Conservation (phyloP, 1,140 invertebrate genomes). For the Trypoxylus dichotomus region DNA sequence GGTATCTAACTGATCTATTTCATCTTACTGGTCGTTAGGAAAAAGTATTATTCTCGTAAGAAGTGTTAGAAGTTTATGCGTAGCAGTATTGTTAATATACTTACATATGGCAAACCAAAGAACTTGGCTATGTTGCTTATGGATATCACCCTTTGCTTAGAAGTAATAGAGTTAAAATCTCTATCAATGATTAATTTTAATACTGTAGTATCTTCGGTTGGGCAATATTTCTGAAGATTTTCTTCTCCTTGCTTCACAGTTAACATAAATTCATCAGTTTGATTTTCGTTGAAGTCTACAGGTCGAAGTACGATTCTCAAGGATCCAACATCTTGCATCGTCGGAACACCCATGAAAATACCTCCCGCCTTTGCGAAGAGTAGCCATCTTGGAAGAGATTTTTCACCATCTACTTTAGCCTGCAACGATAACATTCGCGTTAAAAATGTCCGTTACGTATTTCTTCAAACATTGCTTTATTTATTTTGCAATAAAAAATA, state of each 20-base stretch:
- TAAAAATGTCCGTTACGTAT: no score
- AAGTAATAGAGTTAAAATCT: conserved; percentile 55
- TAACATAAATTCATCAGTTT: conserved; percentile 35
- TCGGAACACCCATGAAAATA: conserved; percentile 49
- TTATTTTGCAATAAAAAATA: no score
- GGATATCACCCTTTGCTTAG: conserved; percentile 55
- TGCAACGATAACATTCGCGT: conserved; percentile 35
- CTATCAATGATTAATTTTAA: conserved; percentile 57
- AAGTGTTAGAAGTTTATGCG: no score
- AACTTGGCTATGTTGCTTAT: conserved; percentile 60
- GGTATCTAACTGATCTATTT: no score
- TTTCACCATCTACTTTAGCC: conserved; percentile 44
- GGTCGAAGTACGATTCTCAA: conserved; percentile 42
- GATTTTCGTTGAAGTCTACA: conserved; percentile 30
- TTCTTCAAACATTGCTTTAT: no score
- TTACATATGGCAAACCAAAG: conserved; percentile 59
- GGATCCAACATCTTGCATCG: conserved; percentile 43
- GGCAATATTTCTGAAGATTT: conserved; percentile 37
- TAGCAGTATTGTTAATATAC: conserved; percentile 37
- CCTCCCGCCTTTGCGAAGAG: conserved; percentile 48
- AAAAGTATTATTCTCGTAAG: no score
- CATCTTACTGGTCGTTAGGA: no score
- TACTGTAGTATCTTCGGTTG: conserved; percentile 48
- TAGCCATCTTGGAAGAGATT: conserved; percentile 49
- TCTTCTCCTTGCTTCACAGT: conserved; percentile 20